Conservation (phyloP, 2,797 vertebrate species). For the Chromobotia macracanthus region DNA sequence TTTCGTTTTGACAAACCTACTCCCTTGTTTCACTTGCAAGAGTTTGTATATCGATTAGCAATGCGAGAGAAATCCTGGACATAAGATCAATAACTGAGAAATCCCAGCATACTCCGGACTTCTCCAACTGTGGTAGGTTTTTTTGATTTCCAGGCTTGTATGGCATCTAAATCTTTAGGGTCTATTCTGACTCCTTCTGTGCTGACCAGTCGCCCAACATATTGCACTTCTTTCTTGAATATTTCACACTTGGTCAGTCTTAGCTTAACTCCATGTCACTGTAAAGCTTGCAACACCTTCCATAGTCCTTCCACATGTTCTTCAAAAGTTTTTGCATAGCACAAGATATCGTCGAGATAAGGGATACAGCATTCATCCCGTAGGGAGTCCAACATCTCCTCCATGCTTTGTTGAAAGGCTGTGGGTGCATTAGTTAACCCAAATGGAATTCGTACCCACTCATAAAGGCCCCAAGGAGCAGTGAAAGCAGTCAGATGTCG, state of each 20-base stretch:
- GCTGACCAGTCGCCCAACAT: background rate
- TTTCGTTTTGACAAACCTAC: background rate
- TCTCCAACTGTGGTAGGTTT: background rate
- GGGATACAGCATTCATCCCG: no score
- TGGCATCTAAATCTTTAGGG: background rate
- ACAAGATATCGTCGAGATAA: background rate
- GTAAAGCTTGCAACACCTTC: constrained; percentile 10
- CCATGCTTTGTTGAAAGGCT: no score
- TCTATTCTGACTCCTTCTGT: background rate
- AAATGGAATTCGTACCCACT: no score
- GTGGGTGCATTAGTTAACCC: no score
- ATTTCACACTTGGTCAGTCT: background rate
- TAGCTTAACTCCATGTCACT: background rate
- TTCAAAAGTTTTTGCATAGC: background rate
- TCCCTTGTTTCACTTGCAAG: background rate
- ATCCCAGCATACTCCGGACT: background rate
- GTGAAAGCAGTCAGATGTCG: background rate
- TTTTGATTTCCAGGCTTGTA: background rate
- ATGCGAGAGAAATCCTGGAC: background rate
- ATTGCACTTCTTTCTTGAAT: background rate
- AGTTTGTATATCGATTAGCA: background rate
- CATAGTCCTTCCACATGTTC: background rate
- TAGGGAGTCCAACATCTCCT: no score
- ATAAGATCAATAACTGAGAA: no score
- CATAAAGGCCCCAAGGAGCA: no score